Conservation (phyloP, 2,113 vertebrate genomes). For the Sialia sialis region DNA sequence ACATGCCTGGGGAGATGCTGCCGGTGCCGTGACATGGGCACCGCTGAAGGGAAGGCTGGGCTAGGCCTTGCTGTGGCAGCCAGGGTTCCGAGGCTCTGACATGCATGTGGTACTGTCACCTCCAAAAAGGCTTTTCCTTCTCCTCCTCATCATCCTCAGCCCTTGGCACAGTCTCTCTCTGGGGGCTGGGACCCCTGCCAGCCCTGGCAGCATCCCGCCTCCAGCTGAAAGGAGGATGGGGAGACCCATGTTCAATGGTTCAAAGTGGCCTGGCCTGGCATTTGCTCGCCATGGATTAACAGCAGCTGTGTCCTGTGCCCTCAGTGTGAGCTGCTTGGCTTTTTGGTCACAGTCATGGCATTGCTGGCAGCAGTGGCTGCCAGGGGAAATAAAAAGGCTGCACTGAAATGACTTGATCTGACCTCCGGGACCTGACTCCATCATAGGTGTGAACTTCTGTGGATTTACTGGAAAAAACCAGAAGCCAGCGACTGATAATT, state of each 20-base stretch:
- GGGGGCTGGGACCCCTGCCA: background rate
- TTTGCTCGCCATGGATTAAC: background rate
- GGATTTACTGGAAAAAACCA: background rate
- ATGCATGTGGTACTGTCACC: accelerated
- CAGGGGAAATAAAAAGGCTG: background rate
- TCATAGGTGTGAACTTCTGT: background rate
- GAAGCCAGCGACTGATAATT: background rate
- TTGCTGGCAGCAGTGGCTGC: background rate
- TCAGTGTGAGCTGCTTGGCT: background rate
- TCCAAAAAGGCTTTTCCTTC: background rate
- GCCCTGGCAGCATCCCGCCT: background rate
- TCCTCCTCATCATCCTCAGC: background rate
- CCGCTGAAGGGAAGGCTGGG: accelerated
- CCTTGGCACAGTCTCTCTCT: accelerated
- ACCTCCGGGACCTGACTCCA: background rate
- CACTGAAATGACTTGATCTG: background rate
- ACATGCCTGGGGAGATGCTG: accelerated
- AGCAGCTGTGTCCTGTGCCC: background rate
- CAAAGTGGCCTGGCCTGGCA: background rate
- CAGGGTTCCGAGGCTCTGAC: accelerated
- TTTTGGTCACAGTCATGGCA: background rate
- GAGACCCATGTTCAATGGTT: accelerated
- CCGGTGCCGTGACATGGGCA: accelerated
- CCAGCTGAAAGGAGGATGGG: background rate
- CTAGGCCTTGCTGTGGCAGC: background rate